These are phyloP conservation scores for Hydrocynus forskahlii DNA, from an alignment of 2,797 vertebrate genomes.

Conservation along the genomic window DNA sequence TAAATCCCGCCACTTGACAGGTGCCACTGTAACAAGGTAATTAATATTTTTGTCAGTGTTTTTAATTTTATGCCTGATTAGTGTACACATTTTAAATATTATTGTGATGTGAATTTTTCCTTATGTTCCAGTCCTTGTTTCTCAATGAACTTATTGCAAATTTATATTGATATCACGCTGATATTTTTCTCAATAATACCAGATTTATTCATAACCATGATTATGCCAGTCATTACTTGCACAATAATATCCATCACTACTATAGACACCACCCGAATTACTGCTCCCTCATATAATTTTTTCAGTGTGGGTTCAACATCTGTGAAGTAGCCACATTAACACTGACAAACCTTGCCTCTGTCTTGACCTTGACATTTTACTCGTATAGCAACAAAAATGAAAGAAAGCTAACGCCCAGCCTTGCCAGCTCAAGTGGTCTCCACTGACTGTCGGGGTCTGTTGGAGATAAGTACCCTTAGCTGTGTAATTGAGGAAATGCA, in stretches of 20 bases:
- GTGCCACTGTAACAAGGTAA: too few species aligned
- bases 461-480: conserved; percentile 61
- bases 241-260: not conserved
- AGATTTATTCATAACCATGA: too few species aligned
- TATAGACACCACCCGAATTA: not conserved
- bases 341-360: not conserved
- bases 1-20: too few species aligned
- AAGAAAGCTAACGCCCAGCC: not conserved
- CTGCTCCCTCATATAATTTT: not conserved
- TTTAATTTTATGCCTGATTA: too few species aligned
- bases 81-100: too few species aligned
- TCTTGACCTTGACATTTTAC: not conserved
- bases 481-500: conserved; percentile 70
- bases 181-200: too few species aligned
- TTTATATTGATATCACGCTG: too few species aligned
- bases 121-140: too few species aligned
- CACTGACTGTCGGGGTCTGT: conserved; percentile 51
- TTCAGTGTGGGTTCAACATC: not conserved
- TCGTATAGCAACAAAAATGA: not conserved
- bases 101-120: too few species aligned
- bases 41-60: too few species aligned
- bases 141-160: too few species aligned
- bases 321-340: not conserved
- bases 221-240: too few species aligned
- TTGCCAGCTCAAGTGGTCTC: conserved; percentile 32